Conservation (phyloP, 2,888 invertebrate species). For the Drosophila eohydei region DNA sequence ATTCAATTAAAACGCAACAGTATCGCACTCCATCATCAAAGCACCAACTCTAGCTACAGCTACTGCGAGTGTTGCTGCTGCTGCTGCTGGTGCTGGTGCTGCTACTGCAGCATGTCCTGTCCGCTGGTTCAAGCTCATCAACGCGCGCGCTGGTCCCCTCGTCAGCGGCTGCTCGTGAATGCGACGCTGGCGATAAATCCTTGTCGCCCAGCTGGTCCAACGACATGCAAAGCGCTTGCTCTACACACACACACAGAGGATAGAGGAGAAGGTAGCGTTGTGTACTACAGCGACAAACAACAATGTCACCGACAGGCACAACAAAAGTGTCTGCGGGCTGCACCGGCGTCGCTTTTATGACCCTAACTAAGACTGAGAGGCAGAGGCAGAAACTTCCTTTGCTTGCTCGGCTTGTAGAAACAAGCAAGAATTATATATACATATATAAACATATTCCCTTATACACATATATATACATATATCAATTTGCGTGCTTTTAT, state of each 20-base stretch:
- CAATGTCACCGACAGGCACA: conserved; percentile 41
- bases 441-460: neutral
- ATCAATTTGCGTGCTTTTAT: conserved; percentile 36
- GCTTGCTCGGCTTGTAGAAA: conserved; percentile 4
- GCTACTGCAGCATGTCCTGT: conserved; percentile 3
- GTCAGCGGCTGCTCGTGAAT: conserved; percentile 38
- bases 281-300: conserved; percentile 27
- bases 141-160: conserved; percentile 39
- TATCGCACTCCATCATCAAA: conserved; percentile 81
- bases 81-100: conserved; percentile 9
- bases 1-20: conserved; percentile 84
- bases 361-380: conserved; percentile 11
- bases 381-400: neutral
- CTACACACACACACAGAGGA: conserved; percentile 7
- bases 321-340: conserved; percentile 63
- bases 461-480: neutral
- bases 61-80: conserved; percentile 5
- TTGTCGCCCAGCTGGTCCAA: conserved; percentile 68
- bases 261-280: neutral
- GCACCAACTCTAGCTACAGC: conserved; percentile 38
- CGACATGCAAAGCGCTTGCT: conserved; percentile 58
- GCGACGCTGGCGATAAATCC: conserved; percentile 77
- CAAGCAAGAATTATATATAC: conserved; percentile 7
- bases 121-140: conserved; percentile 53
- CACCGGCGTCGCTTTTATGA: conserved; percentile 57